Evolutionary conservation across 2,888 invertebrate genomes (phyloP).

Genomic region (Campopleginae sp.): DNA sequence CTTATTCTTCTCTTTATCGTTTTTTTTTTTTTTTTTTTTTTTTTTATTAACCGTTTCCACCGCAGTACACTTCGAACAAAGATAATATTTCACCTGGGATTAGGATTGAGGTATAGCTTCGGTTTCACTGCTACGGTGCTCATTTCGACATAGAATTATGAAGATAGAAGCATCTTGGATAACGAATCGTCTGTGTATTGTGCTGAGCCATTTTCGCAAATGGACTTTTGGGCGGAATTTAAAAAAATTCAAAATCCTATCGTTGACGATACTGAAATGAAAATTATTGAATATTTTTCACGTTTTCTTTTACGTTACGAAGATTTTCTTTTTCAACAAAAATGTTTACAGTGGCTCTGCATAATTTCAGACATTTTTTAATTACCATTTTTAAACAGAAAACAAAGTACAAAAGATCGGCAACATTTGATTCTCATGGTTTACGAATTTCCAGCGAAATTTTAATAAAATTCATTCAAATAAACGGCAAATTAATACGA

Average conservation of each 20-base stretch:
- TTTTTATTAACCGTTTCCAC: neutral
- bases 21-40: slow-evolving; percentile 2
- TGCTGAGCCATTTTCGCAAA: neutral
- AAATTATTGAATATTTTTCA: neutral
- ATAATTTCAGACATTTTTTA: neutral
- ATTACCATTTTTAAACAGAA: neutral
- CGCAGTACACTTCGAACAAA: slow-evolving; percentile 1
- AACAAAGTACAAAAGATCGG: neutral
- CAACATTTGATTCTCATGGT: neutral
- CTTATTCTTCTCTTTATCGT: neutral
- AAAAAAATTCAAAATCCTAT: too few relatives aligned
- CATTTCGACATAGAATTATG: neutral
- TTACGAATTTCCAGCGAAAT: neutral
- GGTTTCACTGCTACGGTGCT: neutral
- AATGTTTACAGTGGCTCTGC: neutral
- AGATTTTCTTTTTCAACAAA: neutral
- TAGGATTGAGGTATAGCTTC: neutral
- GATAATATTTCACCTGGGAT: slow-evolving; percentile 18
- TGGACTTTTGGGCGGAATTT: neutral
- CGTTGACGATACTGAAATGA: too few relatives aligned
- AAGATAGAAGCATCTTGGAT: neutral
- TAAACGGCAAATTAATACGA: neutral
- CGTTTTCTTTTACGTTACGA: neutral
- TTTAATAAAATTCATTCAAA: neutral
- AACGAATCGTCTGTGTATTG: neutral